phyloP scores from a whole-genome alignment of 2,888 invertebrate genomes.

The Aspidapion aeneum region DNA sequence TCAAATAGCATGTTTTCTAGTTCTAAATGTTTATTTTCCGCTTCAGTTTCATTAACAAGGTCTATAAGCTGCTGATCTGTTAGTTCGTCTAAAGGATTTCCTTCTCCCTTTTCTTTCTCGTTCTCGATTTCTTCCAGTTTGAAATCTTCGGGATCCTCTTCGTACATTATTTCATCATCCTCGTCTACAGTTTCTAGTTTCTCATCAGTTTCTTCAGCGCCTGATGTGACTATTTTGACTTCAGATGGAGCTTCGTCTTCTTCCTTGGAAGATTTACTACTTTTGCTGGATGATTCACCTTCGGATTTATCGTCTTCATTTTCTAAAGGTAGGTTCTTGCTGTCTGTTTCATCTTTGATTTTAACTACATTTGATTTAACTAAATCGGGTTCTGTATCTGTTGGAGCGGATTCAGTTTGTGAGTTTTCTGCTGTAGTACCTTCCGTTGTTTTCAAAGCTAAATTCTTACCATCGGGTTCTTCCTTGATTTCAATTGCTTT shows the following conservation, averaged over 20 bases:
- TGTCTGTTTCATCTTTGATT: too few relatives aligned
- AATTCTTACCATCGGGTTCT: too few relatives aligned
- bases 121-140: conserved; percentile 1
- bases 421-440: too few relatives aligned
- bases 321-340: too few relatives aligned
- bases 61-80: conserved; percentile 29
- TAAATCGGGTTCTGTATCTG: too few relatives aligned
- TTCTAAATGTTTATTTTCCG: conserved; percentile 23
- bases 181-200: neutral
- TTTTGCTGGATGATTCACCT: too few relatives aligned
- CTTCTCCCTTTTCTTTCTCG: conserved; percentile 8
- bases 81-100: conserved; percentile 27
- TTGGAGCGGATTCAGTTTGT: too few relatives aligned
- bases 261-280: too few relatives aligned
- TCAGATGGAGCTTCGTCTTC: neutral
- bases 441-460: too few relatives aligned
- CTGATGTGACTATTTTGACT: neutral
- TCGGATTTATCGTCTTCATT: too few relatives aligned
- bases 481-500: too few relatives aligned
- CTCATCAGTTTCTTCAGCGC: neutral
- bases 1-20: conserved; percentile 30
- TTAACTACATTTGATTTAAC: too few relatives aligned
- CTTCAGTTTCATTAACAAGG: conserved; percentile 24
- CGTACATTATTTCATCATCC: neutral
- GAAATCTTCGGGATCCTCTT: neutral